phyloP scores from a whole-genome alignment of 2,797 vertebrate species.

The Pseudochromis fuscus region DNA sequence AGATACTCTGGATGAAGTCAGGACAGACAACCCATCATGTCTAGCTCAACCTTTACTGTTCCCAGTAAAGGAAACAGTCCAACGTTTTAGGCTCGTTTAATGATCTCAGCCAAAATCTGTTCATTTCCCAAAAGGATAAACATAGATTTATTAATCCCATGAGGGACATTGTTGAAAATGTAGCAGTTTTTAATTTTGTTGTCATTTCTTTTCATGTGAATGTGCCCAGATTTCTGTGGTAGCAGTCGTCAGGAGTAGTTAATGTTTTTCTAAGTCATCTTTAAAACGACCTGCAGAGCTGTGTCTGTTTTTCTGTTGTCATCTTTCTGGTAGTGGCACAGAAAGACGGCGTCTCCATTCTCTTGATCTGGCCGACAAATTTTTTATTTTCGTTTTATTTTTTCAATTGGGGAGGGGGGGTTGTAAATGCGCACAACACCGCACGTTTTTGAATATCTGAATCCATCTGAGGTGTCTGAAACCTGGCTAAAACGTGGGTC shows the following conservation, averaged over 20 bases:
- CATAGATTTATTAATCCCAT: too few relatives aligned
- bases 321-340: neutral
- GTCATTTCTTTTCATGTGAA: neutral
- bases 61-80: neutral
- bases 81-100: neutral
- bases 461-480: neutral
- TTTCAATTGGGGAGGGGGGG: too few relatives aligned
- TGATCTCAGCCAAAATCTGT: neutral
- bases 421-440: neutral
- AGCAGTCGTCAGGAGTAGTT: neutral
- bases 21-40: neutral
- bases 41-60: neutral
- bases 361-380: neutral
- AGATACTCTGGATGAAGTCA: neutral
- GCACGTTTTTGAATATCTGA: neutral
- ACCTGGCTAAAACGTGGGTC: constrained; percentile 1
- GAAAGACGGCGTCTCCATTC: neutral
- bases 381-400: neutral
- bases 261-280: neutral
- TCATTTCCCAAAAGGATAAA: too few relatives aligned
- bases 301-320: neutral
- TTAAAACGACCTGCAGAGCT: neutral
- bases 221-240: neutral
- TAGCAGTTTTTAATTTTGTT: neutral
- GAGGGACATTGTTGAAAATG: neutral